These are phyloP conservation scores for Rhinichthys klamathensis DNA, from an alignment of 2,113 vertebrate species.

Conservation along the genomic window DNA sequence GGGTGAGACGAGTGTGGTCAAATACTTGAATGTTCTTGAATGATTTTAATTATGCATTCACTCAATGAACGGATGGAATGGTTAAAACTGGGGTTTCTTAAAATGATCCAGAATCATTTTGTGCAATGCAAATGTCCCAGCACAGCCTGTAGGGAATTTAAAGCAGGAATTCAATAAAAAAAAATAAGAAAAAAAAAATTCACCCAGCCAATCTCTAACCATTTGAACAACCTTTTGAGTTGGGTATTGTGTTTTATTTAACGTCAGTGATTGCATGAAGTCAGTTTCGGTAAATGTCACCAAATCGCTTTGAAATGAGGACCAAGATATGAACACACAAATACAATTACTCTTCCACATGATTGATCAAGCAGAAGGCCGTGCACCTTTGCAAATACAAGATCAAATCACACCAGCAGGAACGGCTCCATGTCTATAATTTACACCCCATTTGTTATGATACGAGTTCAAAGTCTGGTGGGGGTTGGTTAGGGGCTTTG, in stretches of 20 bases:
- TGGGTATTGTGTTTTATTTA: conserved; percentile 12
- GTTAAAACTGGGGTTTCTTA: conserved; percentile 3
- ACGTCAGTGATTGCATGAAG: neutral
- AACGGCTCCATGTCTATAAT: conserved; percentile 42
- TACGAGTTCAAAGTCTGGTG: conserved; percentile 23
- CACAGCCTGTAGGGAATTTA: conserved; percentile 3
- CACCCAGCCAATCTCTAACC: neutral
- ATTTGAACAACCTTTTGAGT: conserved; percentile 1
- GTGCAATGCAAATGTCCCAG: neutral
- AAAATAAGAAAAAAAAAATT: neutral
- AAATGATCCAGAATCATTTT: conserved; percentile 23
- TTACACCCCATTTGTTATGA: conserved; percentile 39
- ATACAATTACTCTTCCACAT: conserved; percentile 36
- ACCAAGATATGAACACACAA: conserved; percentile 9
- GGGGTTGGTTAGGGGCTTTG: conserved; percentile 36
- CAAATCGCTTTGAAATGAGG: neutral
- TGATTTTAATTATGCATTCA: conserved; percentile 9
- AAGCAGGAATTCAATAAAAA: conserved; percentile 17
- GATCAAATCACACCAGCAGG: conserved; percentile 27
- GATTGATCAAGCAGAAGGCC: conserved; percentile 22
- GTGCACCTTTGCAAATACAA: neutral
- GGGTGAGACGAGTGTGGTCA: conserved; percentile 24
- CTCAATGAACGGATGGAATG: conserved; percentile 8
- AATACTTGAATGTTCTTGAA: conserved; percentile 22
- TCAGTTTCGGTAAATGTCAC: conserved; percentile 7